Base-by-base conservation (phyloP, 2,797 vertebrate species). In the Muscicapa comitata region DNA sequence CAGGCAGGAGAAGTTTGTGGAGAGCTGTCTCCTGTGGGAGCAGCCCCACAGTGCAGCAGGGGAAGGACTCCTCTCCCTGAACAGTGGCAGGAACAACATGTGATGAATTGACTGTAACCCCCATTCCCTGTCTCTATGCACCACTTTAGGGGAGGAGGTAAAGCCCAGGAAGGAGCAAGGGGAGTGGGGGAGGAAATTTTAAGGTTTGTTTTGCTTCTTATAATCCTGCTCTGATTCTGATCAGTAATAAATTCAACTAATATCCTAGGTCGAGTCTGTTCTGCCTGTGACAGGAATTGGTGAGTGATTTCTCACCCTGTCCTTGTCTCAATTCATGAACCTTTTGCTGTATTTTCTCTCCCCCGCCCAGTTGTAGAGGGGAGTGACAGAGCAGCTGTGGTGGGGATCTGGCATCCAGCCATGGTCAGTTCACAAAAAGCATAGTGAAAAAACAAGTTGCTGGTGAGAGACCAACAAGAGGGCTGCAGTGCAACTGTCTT, bases 341-440 rank as follows among this genome's bases (percentile, higher is more conserved):
- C 21, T 83, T 82, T 62, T 33, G 14, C 58, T 31, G 7, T 17
- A 77, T 65, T 76, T 77, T 71, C 20, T 58, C 29, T 58, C 10
- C 33, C 6, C 9, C 0, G 1, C 3, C 20, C 29, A 35, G 15
- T 5, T 40, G 25, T 16, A 17, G 38, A 71, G 12, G 13, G 25
- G 10, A 63, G 17, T 40, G 25, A 51, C 9, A 35, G 37, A 71
- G 43, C 11, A 23, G 33, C 58, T 83, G 38, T 38, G 25, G 37
- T 57, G 33, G 37, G 33, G 26, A 51, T n/a, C 25, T 71, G 50
- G 51, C n/a, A 76, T 26, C 17, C 33, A 57, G 55, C 24, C 43
- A 57, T 0, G 0, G n/a, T 38, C n/a, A 89, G 31, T 15, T 24
- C 38, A 57, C 25, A 65, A 40, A 89, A 77, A 86, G 13, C n/a